These are phyloP conservation scores for Gorsachius goisagi DNA, from an alignment of 2,113 vertebrate species.

Conservation along the genomic window DNA sequence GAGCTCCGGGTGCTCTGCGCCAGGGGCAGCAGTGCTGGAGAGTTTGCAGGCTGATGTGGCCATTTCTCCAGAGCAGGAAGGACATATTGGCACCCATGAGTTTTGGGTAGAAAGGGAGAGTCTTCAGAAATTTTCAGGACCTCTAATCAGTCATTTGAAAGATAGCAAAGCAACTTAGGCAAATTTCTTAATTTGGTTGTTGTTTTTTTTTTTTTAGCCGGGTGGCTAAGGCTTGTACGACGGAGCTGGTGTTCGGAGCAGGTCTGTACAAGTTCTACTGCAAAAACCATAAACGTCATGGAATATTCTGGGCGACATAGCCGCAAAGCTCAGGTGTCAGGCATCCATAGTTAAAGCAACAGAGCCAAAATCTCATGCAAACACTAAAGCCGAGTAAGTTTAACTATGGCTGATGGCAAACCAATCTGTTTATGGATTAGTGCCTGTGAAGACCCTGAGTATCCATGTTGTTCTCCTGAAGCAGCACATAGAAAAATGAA, in stretches of 20 bases:
- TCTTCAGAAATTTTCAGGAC: background rate
- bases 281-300: background rate
- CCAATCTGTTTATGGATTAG: slow-evolving; percentile 40
- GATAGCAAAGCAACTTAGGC: background rate
- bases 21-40: background rate
- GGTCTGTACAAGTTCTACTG: background rate
- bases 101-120: background rate
- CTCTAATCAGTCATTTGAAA: background rate
- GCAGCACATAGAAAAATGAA: background rate
- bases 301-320: background rate
- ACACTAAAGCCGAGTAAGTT: background rate
- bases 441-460: background rate
- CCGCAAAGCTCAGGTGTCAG: background rate
- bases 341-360: background rate
- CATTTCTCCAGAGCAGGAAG: background rate
- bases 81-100: background rate
- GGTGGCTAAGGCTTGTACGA: background rate
- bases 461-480: background rate
- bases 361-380: background rate
- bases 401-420: background rate
- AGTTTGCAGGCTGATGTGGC: background rate
- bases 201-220: background rate
- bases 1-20: background rate
- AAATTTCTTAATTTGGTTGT: background rate
- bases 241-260: background rate